Percentiles rank a stretch among this genome's conserved stretches.
Conservation (phyloP, 2,113 vertebrate species). For the Chionis minor region DNA sequence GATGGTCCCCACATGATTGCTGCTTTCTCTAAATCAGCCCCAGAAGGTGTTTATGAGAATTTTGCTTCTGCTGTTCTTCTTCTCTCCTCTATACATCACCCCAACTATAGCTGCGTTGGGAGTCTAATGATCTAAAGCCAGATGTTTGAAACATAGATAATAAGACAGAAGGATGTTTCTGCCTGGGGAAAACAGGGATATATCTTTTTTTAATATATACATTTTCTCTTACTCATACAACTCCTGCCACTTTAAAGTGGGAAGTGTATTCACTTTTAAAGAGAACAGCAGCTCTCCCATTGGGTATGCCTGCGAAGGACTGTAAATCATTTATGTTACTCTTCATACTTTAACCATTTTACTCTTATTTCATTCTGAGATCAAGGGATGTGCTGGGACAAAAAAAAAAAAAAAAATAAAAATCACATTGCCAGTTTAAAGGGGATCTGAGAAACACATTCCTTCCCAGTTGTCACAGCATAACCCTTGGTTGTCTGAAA, state of each 20-base stretch:
- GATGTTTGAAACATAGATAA: not conserved
- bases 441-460: not conserved
- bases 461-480: not conserved
- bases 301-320: not conserved
- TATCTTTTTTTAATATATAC: not conserved
- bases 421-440: not conserved
- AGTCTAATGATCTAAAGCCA: not conserved
- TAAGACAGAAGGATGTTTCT: slow-evolving; percentile 9
- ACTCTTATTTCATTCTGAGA: not conserved
- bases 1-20: not conserved
- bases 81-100: not conserved
- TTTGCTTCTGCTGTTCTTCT: not conserved
- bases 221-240: not conserved
- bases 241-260: not conserved
- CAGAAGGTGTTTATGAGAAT: not conserved
- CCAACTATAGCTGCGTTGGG: not conserved
- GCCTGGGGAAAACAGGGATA: not conserved
- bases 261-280: not conserved
- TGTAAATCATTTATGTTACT: slow-evolving; percentile 1
- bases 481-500: not conserved
- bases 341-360: not conserved
- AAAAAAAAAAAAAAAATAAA: not conserved
- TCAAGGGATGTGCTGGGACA: not conserved
- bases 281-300: not conserved
- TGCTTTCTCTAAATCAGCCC: not conserved